Evolutionary conservation across 2,113 vertebrate genomes (phyloP), one percentile per base, ranked within the genome.

Genomic region (Ochotona curzoniae): DNA sequence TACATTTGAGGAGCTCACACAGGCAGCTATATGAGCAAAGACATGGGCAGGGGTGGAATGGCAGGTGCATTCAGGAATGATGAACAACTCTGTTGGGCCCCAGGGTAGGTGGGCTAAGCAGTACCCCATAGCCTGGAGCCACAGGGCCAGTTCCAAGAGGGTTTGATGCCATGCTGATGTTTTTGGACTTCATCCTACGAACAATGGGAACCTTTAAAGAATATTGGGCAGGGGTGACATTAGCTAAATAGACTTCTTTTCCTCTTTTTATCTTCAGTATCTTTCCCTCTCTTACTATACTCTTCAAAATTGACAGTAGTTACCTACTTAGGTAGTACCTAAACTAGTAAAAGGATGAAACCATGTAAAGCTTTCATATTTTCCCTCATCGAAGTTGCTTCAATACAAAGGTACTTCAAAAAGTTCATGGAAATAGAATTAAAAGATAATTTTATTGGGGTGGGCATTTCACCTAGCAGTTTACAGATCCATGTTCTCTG

Each of bases 31-130:
- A 18, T 0, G 12, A 26, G 30, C 61, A 21, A 18, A 88, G 47
- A 47, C 14, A 61, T 28, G 51, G 35, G 10, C 13, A 21, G 0
- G 21, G 0, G 3, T 4, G 14, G 14, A 7, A 28, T 18, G 0
- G 7, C 8, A 5, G 23, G 5, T 49, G 9, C 4, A 3, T 10
- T 28, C 0, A 0, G 28, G 10, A 83, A 70, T 12, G 32, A 38
- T 4, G 26, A 4, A 47, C 21, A 9, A 3, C 60, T 80, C 15
- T 51, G 49, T 9, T 44, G 38, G 51, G 38, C 20, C 64, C 20
- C 38, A 2, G 21, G 15, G n/a, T 1, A 63, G 63, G 25, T 49
- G 17, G 54, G 18, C 49, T 10, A 30, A 6, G 11, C 0, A 5
- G 35, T 6, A 7, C 9, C 5, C 1, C 49, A 3, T 14, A 7